Base-by-base conservation (phyloP, 1,140 invertebrate genomes). In the Heliconius eleuchia region DNA sequence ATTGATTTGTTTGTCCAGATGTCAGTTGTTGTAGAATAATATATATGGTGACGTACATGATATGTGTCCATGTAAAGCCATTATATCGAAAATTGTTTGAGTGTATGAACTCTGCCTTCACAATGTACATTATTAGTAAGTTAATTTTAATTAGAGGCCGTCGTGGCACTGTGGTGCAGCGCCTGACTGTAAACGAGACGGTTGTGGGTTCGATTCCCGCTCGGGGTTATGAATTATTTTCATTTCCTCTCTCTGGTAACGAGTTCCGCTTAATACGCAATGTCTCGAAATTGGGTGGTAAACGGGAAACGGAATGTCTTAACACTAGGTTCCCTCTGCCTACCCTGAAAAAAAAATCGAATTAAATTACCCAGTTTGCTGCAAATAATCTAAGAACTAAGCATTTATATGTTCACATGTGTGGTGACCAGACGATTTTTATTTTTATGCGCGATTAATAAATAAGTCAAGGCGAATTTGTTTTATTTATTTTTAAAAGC, bases 381-480 rank as follows among this genome's bases (percentile, higher is more conserved):
- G 84, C 83, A 81, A 84, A 86, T 87, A 86, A 78, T 87, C 83
- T 86, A 83, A 85, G 80, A 87, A 85, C 80, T 89, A 89, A 88
- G 91, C 90, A 90, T 92, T 93, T 92, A 90, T 91, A 88, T 80
- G 76, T 88, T 92, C 86, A 91, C 86, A 83, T 80, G 86, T 89
- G 87, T 88, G 87, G 88, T 90, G 89, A 90, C 89, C 89, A 91
- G 89, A 88, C 86, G 87, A 86, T 89, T 91, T 91, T 88, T 86
- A 89, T 87, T 91, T 90, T 90, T 89, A 83, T 92, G 88, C 89
- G 87, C 87, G 88, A 89, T 89, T 87, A 91, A 89, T 90, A 92
- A 89, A 89, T 90, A 91, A 88, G 85, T 89, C 81, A 80, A 88
- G 82, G 85, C 82, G 77, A 79, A 70, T 77, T 77, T 71, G 74